phyloP scores from a whole-genome alignment of 2,888 invertebrate species.

The Phrixothrix hirtus region DNA sequence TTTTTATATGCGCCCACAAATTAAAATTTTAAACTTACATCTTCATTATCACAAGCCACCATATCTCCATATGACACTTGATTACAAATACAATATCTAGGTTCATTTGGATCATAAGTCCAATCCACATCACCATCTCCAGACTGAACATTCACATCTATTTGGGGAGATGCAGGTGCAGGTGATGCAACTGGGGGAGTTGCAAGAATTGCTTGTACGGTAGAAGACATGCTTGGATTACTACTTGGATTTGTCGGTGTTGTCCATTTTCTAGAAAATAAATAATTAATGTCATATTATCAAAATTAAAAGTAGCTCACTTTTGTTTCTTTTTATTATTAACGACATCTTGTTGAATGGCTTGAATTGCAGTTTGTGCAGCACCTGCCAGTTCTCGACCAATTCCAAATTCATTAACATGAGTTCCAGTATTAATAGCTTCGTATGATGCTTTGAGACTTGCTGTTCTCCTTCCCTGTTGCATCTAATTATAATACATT shows the following conservation, averaged over 20 bases:
- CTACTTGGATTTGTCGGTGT: slow-evolving; percentile 31
- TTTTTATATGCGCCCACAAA: neutral
- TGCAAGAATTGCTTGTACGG: slow-evolving; percentile 54
- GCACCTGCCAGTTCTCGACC: slow-evolving; percentile 73
- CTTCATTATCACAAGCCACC: slow-evolving; percentile 98
- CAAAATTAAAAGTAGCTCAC: slow-evolving; percentile 45
- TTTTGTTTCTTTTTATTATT: slow-evolving; percentile 68
- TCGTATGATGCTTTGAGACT: slow-evolving; percentile 95
- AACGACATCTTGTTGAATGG: slow-evolving; percentile 63
- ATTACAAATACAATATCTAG: slow-evolving; percentile 94
- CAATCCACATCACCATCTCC: slow-evolving; percentile 77
- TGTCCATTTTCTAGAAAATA: slow-evolving; percentile 48
- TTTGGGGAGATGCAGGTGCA: slow-evolving; percentile 54
- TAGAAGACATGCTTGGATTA: slow-evolving; percentile 41
- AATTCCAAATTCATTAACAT: slow-evolving; percentile 68
- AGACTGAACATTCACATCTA: slow-evolving; percentile 55
- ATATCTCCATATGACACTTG: slow-evolving; percentile 98
- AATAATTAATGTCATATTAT: slow-evolving; percentile 5
- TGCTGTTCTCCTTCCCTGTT: slow-evolving; percentile 90
- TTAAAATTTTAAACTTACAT: slow-evolving; percentile 64
- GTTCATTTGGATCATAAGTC: slow-evolving; percentile 95
- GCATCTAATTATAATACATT: slow-evolving; percentile 75
- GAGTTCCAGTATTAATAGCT: slow-evolving; percentile 71
- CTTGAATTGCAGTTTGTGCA: slow-evolving; percentile 72
- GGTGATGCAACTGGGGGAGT: slow-evolving; percentile 47